These are phyloP conservation scores for Orycteropus afer DNA, from an alignment of 2,113 vertebrate species.

Conservation along the genomic window DNA sequence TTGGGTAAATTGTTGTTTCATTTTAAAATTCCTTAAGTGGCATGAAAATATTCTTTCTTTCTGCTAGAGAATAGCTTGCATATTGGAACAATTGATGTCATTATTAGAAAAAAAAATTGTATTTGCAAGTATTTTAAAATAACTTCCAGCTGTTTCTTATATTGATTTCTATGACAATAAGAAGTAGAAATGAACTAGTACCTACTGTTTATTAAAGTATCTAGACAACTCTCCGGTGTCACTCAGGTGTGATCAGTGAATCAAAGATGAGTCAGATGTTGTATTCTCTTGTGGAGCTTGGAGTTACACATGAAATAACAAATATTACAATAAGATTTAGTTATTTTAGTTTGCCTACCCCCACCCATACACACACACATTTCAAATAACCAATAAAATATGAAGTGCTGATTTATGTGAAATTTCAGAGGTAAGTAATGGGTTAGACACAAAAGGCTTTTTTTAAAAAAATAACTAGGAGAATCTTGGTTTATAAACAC, in stretches of 20 bases:
- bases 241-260: not conserved
- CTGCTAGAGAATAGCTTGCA: not conserved
- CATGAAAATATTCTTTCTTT: conserved; percentile 12
- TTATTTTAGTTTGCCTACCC: not conserved
- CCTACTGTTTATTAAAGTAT: not conserved
- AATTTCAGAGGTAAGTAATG: conserved; percentile 16
- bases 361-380: not conserved
- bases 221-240: accelerated
- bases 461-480: not conserved
- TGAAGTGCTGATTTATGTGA: not conserved
- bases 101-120: conserved; percentile 10
- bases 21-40: conserved; percentile 44
- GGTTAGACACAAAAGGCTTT: not conserved
- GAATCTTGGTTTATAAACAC: conserved; percentile 4
- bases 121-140: not conserved
- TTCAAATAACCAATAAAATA: not conserved
- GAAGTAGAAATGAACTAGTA: not conserved
- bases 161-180: not conserved
- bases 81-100: not conserved
- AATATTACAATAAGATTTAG: not conserved
- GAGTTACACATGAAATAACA: not conserved
- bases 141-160: not conserved
- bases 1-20: conserved; percentile 40
- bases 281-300: not conserved
- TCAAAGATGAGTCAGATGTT: not conserved